Conservation (phyloP, 2,113 vertebrate species). For the Oryzias celebensis region DNA sequence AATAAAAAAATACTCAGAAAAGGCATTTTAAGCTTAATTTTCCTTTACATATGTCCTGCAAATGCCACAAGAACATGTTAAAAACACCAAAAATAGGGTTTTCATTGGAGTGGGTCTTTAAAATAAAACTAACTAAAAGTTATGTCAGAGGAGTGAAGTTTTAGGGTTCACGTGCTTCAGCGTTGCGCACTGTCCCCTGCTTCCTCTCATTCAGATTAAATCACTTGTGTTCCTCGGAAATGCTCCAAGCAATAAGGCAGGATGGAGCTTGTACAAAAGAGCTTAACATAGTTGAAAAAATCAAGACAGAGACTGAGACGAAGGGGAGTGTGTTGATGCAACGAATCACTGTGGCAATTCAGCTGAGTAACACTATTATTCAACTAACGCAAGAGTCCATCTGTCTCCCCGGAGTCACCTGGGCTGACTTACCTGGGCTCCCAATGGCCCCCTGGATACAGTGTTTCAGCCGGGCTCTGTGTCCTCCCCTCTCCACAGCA, state of each 20-base stretch:
- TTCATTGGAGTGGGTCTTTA: conserved; percentile 15
- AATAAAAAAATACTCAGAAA: no score
- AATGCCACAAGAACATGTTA: no score
- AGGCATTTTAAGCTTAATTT: no score
- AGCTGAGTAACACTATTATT: conserved; percentile 66
- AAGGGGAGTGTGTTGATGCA: conserved; percentile 55
- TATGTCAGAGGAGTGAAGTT: conserved; percentile 19
- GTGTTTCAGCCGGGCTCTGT: conserved; percentile 67
- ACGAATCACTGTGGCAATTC: conserved; percentile 55
- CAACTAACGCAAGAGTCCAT: conserved; percentile 40
- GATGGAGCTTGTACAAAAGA: conserved; percentile 62
- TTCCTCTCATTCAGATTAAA: conserved; percentile 68
- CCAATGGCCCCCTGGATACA: conserved; percentile 70
- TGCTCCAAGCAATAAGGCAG: conserved; percentile 63
- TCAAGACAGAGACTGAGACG: conserved; percentile 37
- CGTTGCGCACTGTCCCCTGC: conserved; percentile 45
- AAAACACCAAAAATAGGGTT: neutral
- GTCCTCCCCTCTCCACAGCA: conserved; percentile 77
- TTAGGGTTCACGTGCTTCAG: conserved; percentile 22
- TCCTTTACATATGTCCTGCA: no score
- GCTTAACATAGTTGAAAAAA: conserved; percentile 60
- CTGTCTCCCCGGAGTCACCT: conserved; percentile 67
- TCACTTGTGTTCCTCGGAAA: conserved; percentile 70
- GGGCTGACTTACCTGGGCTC: conserved; percentile 70
- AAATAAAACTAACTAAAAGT: conserved; percentile 19